A percentile compares a stretch with the other conserved stretches of the same genome.
Evolutionary conservation across 2,888 invertebrate species (phyloP).

Genomic region (Limulus polyphemus): DNA sequence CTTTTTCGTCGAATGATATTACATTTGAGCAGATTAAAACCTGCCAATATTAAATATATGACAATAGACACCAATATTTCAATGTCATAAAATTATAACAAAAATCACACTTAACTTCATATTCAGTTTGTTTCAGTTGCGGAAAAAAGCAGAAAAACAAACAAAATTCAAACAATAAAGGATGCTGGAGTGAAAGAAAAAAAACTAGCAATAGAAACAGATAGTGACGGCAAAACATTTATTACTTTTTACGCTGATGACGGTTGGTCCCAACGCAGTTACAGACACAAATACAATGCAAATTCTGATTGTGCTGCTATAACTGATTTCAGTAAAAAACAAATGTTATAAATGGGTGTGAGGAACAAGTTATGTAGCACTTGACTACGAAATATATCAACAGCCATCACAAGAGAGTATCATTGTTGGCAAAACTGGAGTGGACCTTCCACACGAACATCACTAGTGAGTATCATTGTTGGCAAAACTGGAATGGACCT

Average conservation of each 20-base stretch:
- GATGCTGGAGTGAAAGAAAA: not conserved
- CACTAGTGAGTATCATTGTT: too few species aligned
- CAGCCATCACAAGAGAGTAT: too few species aligned
- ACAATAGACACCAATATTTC: not conserved
- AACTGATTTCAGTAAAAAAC: not conserved
- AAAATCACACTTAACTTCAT: not conserved
- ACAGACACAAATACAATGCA: not conserved
- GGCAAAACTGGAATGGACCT: not conserved
- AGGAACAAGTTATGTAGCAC: not conserved
- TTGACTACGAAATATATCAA: not conserved
- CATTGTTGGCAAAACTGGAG: too few species aligned
- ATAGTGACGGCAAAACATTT: too few species aligned
- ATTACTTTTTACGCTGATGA: not conserved
- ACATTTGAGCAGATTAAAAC: too few species aligned
- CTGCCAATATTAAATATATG: not conserved
- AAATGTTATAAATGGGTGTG: not conserved
- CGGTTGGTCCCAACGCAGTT: not conserved
- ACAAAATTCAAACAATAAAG: not conserved
- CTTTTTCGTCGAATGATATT: too few species aligned
- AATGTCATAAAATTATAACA: not conserved
- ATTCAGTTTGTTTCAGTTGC: not conserved
- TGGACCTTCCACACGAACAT: not conserved
- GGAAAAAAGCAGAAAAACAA: too few species aligned
- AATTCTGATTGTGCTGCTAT: not conserved
- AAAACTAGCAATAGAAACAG: not conserved